Conservation (phyloP, 2,113 vertebrate species). For the Patagioenas fasciata region DNA sequence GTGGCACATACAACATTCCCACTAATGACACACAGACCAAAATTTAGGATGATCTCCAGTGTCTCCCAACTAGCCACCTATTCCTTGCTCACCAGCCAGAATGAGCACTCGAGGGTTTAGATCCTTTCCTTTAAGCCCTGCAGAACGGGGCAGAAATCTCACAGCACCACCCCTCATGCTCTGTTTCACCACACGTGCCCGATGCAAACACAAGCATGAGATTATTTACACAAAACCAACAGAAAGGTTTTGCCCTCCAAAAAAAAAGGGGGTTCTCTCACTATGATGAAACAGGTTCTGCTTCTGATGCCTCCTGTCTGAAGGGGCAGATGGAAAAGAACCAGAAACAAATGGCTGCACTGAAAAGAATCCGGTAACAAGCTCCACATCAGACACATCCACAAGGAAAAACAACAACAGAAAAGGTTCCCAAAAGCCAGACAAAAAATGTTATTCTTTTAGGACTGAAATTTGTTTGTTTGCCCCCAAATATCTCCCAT, state of each 20-base stretch:
- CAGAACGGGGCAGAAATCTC: background rate
- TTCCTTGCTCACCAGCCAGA: background rate
- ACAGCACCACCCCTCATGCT: background rate
- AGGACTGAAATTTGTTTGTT: background rate
- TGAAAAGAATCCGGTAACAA: background rate
- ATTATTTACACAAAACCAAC: background rate
- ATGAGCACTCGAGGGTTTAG: background rate
- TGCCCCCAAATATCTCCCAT: background rate
- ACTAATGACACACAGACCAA: background rate
- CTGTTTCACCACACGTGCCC: background rate
- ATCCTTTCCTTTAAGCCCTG: background rate
- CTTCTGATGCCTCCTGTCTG: slow-evolving; percentile 28
- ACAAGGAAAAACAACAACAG: rapidly evolving
- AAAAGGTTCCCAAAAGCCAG: background rate
- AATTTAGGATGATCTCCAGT: background rate
- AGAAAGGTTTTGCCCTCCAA: slow-evolving; percentile 16
- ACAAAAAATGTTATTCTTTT: background rate
- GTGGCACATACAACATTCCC: rapidly evolving
- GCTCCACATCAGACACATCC: background rate
- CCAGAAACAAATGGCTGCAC: slow-evolving; percentile 13
- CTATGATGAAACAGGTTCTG: background rate
- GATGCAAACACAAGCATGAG: background rate
- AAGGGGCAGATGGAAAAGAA: background rate
- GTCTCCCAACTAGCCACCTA: background rate
- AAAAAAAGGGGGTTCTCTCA: slow-evolving; percentile 5